These are phyloP conservation scores for Alectoris magna DNA, from an alignment of 2,797 vertebrate genomes.

Conservation along the genomic window DNA sequence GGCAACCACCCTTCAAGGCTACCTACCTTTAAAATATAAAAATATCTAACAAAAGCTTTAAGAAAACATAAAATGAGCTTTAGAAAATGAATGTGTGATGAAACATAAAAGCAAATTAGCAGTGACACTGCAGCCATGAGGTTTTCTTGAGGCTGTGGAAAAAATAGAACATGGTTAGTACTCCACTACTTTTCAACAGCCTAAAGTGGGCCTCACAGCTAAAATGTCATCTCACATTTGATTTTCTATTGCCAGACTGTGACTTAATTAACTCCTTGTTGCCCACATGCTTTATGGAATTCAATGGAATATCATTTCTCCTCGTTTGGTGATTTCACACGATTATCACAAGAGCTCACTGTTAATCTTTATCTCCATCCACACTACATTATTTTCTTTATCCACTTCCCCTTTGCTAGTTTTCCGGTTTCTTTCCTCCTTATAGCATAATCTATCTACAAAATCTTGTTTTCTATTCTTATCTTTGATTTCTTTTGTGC, in stretches of 20 bases:
- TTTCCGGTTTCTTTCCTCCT: not conserved
- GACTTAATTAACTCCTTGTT: conserved; percentile 55
- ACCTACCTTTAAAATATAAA: not conserved
- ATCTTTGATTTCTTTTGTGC: not conserved
- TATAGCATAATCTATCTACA: not conserved
- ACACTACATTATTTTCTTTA: not conserved
- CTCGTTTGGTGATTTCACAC: not conserved
- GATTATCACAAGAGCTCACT: not conserved
- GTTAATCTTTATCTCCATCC: not conserved
- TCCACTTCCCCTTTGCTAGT: not conserved
- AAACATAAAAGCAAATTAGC: conserved; percentile 67
- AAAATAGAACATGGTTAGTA: conserved; percentile 64
- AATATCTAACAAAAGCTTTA: not conserved
- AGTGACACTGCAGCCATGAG: conserved; percentile 56
- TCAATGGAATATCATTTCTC: not conserved
- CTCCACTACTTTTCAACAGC: conserved; percentile 60
- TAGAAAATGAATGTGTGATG: conserved; percentile 7
- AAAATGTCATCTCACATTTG: conserved; percentile 60
- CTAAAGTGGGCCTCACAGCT: conserved; percentile 54
- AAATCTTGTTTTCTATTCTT: not conserved
- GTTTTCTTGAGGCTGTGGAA: conserved; percentile 57
- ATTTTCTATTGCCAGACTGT: conserved; percentile 35
- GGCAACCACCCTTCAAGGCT: not conserved
- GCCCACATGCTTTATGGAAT: not conserved
- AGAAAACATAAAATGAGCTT: conserved; percentile 4